Evolutionary conservation across 2,113 vertebrate species (phyloP).

Genomic region (Lipophrys pholis): DNA sequence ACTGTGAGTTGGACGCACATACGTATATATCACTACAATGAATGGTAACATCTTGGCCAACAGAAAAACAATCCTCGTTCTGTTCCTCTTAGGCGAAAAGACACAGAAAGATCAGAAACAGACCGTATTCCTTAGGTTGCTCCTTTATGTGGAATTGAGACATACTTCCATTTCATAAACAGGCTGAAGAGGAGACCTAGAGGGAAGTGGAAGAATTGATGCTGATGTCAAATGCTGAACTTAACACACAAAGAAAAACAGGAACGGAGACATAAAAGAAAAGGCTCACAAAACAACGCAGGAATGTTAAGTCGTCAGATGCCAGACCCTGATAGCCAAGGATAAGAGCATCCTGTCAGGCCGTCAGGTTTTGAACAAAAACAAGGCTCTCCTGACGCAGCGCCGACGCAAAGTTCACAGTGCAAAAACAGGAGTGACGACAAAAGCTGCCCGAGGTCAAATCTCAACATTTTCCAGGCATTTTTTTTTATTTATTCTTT

Average conservation of each 20-base stretch:
- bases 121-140: slow-evolving; percentile 11
- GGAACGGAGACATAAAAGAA: slow-evolving; percentile 36
- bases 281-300: slow-evolving; percentile 52
- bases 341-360: slow-evolving; percentile 37
- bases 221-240: neutral
- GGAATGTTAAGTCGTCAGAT: slow-evolving; percentile 68
- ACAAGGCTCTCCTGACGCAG: slow-evolving; percentile 53
- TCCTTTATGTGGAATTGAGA: slow-evolving; percentile 36
- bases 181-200: neutral
- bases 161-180: slow-evolving; percentile 27
- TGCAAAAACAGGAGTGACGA: slow-evolving; percentile 1
- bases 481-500: neutral
- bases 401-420: slow-evolving; percentile 62
- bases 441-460: slow-evolving; percentile 6
- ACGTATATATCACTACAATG: slow-evolving; percentile 24
- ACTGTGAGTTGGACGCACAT: neutral
- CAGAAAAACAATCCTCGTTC: slow-evolving; percentile 41
- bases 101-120: slow-evolving; percentile 31
- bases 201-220: slow-evolving; percentile 5
- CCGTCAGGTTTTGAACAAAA: slow-evolving; percentile 29
- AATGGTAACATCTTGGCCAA: slow-evolving; percentile 53
- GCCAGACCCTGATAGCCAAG: slow-evolving; percentile 59
- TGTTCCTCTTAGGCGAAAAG: slow-evolving; percentile 29
- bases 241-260: slow-evolving; percentile 19
- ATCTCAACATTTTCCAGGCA: slow-evolving; percentile 14